Percentiles rank a stretch among this genome's conserved stretches.
Evolutionary conservation across 2,797 vertebrate species (phyloP).

Genomic region (Pseudotriccus pelzelni): DNA sequence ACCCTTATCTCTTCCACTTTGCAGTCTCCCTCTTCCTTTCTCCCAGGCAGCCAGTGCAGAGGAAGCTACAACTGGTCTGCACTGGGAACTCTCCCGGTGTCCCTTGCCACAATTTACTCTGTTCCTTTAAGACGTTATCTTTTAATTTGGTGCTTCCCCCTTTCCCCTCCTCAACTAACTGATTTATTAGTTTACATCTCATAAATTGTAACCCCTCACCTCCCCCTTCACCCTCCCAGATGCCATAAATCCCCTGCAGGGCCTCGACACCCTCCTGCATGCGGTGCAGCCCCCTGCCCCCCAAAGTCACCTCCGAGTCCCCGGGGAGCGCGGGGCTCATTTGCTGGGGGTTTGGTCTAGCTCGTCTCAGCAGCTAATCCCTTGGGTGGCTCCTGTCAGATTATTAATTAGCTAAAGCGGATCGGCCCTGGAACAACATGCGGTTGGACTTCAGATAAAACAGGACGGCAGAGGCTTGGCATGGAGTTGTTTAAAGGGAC

Average conservation of each 20-base stretch:
- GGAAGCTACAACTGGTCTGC: neutral
- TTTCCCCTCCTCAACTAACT: conserved; percentile 47
- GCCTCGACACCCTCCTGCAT: conserved; percentile 31
- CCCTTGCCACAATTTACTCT: conserved; percentile 2
- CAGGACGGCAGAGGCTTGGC: conserved; percentile 62
- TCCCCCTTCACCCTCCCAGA: conserved; percentile 28
- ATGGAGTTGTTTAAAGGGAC: conserved; percentile 73
- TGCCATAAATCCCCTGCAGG: conserved; percentile 60
- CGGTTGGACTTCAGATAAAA: conserved; percentile 81
- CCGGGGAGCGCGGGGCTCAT: conserved; percentile 74
- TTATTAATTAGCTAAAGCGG: conserved; percentile 87
- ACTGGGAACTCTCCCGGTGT: neutral
- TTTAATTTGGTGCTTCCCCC: conserved; percentile 48
- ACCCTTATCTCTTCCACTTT: neutral
- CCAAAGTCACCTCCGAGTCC: conserved; percentile 78
- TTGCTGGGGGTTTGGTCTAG: conserved; percentile 78
- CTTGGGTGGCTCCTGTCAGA: conserved; percentile 85
- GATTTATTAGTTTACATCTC: conserved; percentile 67
- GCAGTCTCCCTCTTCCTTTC: no score
- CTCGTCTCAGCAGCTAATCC: conserved; percentile 81
- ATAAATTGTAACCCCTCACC: conserved; percentile 47
- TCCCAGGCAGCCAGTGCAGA: neutral
- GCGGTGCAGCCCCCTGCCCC: conserved; percentile 53
- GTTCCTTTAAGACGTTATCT: conserved; percentile 43
- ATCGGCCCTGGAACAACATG: conserved; percentile 82